phyloP scores from a whole-genome alignment of 2,888 invertebrate species.

The Noctua comes region DNA sequence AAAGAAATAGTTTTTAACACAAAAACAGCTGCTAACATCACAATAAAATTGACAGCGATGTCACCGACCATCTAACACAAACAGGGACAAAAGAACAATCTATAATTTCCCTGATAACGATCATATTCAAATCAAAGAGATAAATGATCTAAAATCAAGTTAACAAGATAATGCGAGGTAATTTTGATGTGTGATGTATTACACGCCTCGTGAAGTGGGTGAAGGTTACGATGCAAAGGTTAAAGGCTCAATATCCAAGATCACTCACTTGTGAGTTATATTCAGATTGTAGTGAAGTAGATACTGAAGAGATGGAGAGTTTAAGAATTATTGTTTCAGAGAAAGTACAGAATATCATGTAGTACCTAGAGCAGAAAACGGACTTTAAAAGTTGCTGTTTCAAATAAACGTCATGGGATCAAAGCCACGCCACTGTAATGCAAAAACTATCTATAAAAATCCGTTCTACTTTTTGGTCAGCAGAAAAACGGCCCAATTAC shows the following conservation, averaged over 20 bases:
- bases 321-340: background rate
- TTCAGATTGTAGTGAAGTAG: constrained; percentile 8
- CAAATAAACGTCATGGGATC: background rate
- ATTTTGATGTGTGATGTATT: constrained; percentile 69
- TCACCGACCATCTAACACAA: constrained; percentile 19
- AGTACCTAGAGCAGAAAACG: background rate
- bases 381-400: background rate
- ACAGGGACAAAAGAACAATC: constrained; percentile 31
- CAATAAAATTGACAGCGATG: background rate
- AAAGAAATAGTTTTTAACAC: background rate
- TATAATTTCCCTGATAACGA: constrained; percentile 55
- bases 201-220: constrained; percentile 64
- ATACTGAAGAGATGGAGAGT: background rate
- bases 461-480: background rate
- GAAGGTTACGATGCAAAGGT: constrained; percentile 67
- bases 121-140: constrained; percentile 62
- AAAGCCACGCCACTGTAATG: background rate
- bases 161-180: constrained; percentile 69
- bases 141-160: constrained; percentile 63
- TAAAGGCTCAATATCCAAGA: constrained; percentile 62
- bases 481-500: constrained; percentile 11
- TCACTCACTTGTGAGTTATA: constrained; percentile 57
- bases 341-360: background rate
- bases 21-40: background rate
- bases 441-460: background rate